phyloP scores from a whole-genome alignment of 2,113 vertebrate genomes.

The Xenus cinereus region DNA sequence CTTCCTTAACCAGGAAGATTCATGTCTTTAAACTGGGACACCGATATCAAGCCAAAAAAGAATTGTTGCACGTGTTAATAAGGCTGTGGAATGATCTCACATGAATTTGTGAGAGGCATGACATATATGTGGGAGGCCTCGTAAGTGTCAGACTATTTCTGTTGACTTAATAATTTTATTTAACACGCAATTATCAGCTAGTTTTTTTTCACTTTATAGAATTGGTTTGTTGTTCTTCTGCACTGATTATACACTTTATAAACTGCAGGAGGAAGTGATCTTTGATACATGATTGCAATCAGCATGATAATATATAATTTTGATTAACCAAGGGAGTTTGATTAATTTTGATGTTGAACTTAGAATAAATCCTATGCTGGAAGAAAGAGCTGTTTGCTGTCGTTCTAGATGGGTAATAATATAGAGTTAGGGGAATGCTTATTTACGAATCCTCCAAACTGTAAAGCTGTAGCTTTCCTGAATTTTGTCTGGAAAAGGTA shows the following conservation, averaged over 20 bases:
- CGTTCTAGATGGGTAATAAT: conserved; percentile 35
- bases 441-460: not conserved
- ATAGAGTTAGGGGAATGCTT: not conserved
- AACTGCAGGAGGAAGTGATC: conserved; percentile 68
- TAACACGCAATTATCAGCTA: not conserved
- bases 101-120: not conserved
- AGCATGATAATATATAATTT: conserved; percentile 77
- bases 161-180: not conserved
- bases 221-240: conserved; percentile 38
- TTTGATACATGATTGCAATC: conserved; percentile 81
- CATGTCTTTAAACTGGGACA: not conserved
- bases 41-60: not conserved
- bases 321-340: conserved; percentile 78
- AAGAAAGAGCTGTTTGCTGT: conserved; percentile 52
- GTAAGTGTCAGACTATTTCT: not conserved
- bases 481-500: not conserved
- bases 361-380: conserved; percentile 50
- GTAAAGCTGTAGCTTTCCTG: not conserved
- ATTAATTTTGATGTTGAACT: conserved; percentile 75
- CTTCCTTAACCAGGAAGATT: not conserved
- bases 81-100: not conserved
- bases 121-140: not conserved
- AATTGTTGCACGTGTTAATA: not conserved
- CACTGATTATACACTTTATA: conserved; percentile 66
- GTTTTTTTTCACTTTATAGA: not conserved